Evolutionary conservation across 2,113 vertebrate genomes (phyloP), one percentile per base, ranked within the genome.

Genomic region (Nesoenas mayeri): DNA sequence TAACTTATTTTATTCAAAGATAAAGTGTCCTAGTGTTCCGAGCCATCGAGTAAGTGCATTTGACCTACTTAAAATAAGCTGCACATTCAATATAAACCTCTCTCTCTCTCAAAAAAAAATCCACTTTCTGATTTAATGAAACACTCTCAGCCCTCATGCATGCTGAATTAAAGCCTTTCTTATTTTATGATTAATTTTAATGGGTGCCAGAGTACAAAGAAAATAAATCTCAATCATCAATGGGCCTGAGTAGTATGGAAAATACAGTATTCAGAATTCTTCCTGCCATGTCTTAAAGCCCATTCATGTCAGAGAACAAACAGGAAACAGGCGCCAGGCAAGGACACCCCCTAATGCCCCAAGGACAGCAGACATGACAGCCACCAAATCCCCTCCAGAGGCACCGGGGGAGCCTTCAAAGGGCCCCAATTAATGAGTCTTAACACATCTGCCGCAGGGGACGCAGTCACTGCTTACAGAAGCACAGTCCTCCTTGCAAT

Each of bases 31-130:
- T 48, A 88, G 85, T 93, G 93, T 95, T 82, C 92, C 86, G 69
- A 89, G 91, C 65, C 94, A 92, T 62, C 28, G 65, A 95, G 38
- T 85, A 91, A 94, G 28, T 60, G 80, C 66, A 7, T 82, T 31
- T 97, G 97, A 97, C 95, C 96, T 96, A 95, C 95, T 96, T 96
- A 88, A 85, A 65, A 89, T 88, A 93, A 87, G 94, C 90, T 96
- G 71, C 87, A 62, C 69, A 82, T 73, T 96, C 89, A 96, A 91
- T 57, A 95, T 83, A 96, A 96, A 95, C 80, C 87, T 78, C 87
- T 50, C 32, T 19, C 58, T 60, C n/a, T 13, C 51, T 42, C 71
- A 65, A 88, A 85, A 72, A 85, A 91, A 89, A 60, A 82, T 38
- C 91, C 75, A 67, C 34, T 64, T 93, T 91, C 92, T 94, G 81